Evolutionary conservation across 2,888 invertebrate species (phyloP), one percentile per base, ranked within the genome.

Genomic region (Conus canariensis): DNA sequence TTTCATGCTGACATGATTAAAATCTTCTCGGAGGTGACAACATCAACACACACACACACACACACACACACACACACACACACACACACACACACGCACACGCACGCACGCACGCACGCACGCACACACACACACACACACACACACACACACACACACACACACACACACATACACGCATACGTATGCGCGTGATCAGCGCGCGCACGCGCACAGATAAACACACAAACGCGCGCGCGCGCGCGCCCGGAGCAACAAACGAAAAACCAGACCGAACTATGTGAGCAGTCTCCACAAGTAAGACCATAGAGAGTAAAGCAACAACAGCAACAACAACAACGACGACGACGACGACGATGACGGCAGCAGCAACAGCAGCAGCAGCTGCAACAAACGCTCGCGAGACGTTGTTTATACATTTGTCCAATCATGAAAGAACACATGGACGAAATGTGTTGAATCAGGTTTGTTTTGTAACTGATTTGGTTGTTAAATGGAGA

Each of bases 61-160:
- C 86, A 86, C 22, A 59, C 86, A 86, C 58, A 86, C 86, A 86
- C 58, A 80, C 80, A 80, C 30, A 80, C 80, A 80, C 80, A 64
- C 60, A 64, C 60, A 64, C 16, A 22, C 80, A 10, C 80, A 12
- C 19, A 80, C 30, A 30, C 10, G 4, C 25, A 10, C 30, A 80
- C 22, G 4, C n/a, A 80, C 22, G 4, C 80, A 80, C 30, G 4
- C 80, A 80, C 80, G 4, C 80, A 80, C 22, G 30, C 80, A 22
- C 22, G 30, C 80, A 22, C 80, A 4, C 80, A 80, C 80, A 4
- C 80, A 22, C 80, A 5, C 80, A 80, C 80, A 56, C 85, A 45
- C 59, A 56, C 45, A 58, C 56, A 85, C 12, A 86, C 86, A 86
- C 9, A 86, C 86, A 59, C 58, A 16, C 86, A 86, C 58, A 86